These are phyloP conservation scores for Corapipo altera DNA, from an alignment of 2,113 vertebrate species.

Conservation along the genomic window DNA sequence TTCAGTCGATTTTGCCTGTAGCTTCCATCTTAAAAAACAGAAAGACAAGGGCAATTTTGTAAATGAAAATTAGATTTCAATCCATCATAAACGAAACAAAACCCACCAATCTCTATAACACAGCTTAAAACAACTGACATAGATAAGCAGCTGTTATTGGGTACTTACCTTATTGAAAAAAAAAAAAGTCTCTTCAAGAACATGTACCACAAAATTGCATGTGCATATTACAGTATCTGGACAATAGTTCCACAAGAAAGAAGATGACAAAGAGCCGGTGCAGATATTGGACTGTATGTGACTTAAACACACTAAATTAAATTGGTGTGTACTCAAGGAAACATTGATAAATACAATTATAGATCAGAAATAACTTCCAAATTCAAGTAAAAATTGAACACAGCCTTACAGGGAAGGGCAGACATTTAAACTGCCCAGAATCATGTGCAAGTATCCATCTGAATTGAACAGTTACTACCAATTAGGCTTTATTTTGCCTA, in stretches of 20 bases:
- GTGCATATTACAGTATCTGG: neutral
- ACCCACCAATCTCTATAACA: neutral
- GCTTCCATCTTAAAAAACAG: slow-evolving; percentile 70
- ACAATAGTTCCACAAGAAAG: neutral
- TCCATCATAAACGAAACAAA: neutral
- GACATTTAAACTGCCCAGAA: neutral
- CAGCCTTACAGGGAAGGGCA: neutral
- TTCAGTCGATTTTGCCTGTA: slow-evolving; percentile 71
- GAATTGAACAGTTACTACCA: neutral
- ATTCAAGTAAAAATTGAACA: neutral
- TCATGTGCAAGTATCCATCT: neutral
- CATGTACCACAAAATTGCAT: neutral
- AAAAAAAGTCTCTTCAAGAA: neutral
- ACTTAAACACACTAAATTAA: neutral
- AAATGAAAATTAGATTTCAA: neutral
- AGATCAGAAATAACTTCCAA: neutral
- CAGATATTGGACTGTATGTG: neutral
- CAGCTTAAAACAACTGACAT: neutral
- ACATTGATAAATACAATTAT: neutral
- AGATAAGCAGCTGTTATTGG: neutral
- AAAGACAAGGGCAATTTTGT: neutral
- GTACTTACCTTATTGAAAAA: neutral
- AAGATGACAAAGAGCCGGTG: neutral
- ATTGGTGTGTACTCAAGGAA: neutral
- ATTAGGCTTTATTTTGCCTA: neutral